phyloP scores from a whole-genome alignment of 1,140 invertebrate species.

The Drosophila carrolli region DNA sequence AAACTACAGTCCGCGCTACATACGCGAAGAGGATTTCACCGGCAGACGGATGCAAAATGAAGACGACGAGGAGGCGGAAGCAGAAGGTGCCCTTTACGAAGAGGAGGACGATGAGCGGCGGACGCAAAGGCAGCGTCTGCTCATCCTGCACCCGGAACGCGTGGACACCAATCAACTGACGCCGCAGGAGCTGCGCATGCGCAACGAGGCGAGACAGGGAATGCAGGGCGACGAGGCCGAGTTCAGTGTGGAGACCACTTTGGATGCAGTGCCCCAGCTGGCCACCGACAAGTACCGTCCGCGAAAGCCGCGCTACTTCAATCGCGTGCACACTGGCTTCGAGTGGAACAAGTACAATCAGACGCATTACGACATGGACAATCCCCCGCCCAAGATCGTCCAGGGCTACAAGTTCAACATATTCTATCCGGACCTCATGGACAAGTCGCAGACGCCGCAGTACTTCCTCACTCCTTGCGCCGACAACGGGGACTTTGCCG shows the following conservation, averaged over 20 bases:
- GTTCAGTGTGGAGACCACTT: conserved; percentile 95
- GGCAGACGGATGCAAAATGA: conserved; percentile 35
- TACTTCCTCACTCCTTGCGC: conserved; percentile 96
- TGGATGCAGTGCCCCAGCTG: conserved; percentile 95
- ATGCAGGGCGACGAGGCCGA: conserved; percentile 95
- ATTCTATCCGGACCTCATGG: conserved; percentile 99
- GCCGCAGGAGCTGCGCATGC: conserved; percentile 88
- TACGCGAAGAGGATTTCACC: conserved; percentile 84
- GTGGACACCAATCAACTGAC: conserved; percentile 49
- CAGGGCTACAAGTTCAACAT: conserved; percentile 99
- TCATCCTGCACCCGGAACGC: conserved; percentile 58
- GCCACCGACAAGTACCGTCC: conserved; percentile 99
- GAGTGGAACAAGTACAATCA: conserved; percentile 99
- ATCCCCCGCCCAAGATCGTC: conserved; percentile 99
- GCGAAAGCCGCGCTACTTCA: conserved; percentile 98
- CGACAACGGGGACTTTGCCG: conserved; percentile 98
- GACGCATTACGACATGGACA: conserved; percentile 99
- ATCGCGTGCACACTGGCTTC: conserved; percentile 97
- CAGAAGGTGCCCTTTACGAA: conserved; percentile 89
- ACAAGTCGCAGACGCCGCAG: conserved; percentile 96
- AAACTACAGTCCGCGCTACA: conserved; percentile 93
- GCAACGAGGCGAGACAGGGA: conserved; percentile 93
- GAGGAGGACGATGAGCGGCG: conserved; percentile 66
- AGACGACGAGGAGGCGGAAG: conserved; percentile 87
- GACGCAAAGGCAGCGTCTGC: conserved; percentile 55